Base-by-base conservation (phyloP, 2,888 invertebrate genomes). In the Sarcophaga rosellei region DNA sequence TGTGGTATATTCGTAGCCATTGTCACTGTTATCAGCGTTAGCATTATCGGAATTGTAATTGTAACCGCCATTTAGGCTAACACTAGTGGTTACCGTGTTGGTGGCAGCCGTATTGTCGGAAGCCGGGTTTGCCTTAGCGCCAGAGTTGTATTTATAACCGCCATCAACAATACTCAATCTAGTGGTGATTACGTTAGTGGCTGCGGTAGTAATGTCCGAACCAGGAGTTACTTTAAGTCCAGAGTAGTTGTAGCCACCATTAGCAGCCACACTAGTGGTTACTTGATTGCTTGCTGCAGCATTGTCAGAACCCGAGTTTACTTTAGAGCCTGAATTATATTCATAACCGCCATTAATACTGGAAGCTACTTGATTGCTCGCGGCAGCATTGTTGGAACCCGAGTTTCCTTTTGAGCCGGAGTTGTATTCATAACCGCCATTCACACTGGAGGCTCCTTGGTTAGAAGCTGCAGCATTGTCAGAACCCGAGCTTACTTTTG, bases 1-100 rank as follows among this genome's bases (percentile, higher is more conserved):
- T 3, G 20, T 68, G 12, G 53, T 62, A 45, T 63, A 77, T 4
- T 74, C 74, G 23, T 63, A 74, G 15, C 23, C 77, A 61, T 35
- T 69, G 8, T 35, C 57, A 53, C 0, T 17, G 4, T 17, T 3
- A 2, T 45, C 61, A 35, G 8, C 8, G 8, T 35, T 10, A 35
- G 12, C 53, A 53, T 57, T 6, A 17, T 4, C 53, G 15, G 53
- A 20, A 21, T n/a, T 20, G n/a, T 61, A n/a, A 21, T 20, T 11
- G 10, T 53, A 53, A 53, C 53, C 17, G 53, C 17, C 10, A 53
- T 17, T 17, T 53, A 53, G 10, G 1, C 53, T 3, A 53, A 53
- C 53, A 53, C 53, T 53, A 53, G 53, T 53, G 53, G 53, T 17
- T 53, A 53, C 53, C 17, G 12, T 53, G 2, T 12, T 15, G 17